A percentile compares a stretch with the other conserved stretches of the same genome.
These are phyloP conservation scores for Bacillus rossius DNA, from an alignment of 1,140 invertebrate genomes.

Conservation along the genomic window DNA sequence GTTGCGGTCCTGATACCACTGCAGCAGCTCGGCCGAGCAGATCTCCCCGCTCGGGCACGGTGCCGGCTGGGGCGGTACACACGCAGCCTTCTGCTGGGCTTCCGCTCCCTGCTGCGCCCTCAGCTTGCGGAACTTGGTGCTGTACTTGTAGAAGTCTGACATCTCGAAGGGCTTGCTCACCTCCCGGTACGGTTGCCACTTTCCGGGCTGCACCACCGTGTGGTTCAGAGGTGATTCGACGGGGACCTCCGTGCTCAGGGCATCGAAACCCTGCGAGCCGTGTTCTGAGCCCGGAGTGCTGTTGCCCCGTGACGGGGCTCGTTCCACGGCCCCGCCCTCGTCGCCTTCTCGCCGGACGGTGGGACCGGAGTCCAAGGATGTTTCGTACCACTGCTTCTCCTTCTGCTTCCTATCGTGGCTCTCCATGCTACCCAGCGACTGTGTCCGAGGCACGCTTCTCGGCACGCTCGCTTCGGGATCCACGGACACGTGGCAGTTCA, in stretches of 20 bases:
- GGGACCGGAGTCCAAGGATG: slow-evolving; percentile 57
- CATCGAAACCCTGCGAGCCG: slow-evolving; percentile 13
- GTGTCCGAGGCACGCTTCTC: neutral
- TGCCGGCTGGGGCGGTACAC: slow-evolving; percentile 44
- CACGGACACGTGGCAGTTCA: neutral
- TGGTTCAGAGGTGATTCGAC: slow-evolving; percentile 71
- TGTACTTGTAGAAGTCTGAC: slow-evolving; percentile 97
- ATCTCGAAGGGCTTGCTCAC: slow-evolving; percentile 95
- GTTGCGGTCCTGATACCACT: slow-evolving; percentile 42
- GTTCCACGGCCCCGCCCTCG: neutral
- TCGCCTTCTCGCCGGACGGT: neutral
- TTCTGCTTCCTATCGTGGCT: slow-evolving; percentile 26
- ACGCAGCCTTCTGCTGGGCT: slow-evolving; percentile 42
- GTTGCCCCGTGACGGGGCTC: slow-evolving; percentile 3
- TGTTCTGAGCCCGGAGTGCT: slow-evolving; percentile 10
- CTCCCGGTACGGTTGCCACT: slow-evolving; percentile 88
- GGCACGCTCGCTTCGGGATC: neutral
- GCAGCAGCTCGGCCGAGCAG: slow-evolving; percentile 40
- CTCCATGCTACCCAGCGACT: slow-evolving; percentile 23
- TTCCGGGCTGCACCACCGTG: slow-evolving; percentile 78
- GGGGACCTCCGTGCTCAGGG: slow-evolving; percentile 44
- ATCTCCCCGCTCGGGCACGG: slow-evolving; percentile 39
- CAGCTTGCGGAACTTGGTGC: slow-evolving; percentile 78
- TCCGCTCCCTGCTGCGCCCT: neutral
- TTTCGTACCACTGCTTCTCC: slow-evolving; percentile 71